Evolutionary conservation across 2,113 vertebrate genomes (phyloP), one percentile per base, ranked within the genome.

Genomic region (Baryphthengus martii): DNA sequence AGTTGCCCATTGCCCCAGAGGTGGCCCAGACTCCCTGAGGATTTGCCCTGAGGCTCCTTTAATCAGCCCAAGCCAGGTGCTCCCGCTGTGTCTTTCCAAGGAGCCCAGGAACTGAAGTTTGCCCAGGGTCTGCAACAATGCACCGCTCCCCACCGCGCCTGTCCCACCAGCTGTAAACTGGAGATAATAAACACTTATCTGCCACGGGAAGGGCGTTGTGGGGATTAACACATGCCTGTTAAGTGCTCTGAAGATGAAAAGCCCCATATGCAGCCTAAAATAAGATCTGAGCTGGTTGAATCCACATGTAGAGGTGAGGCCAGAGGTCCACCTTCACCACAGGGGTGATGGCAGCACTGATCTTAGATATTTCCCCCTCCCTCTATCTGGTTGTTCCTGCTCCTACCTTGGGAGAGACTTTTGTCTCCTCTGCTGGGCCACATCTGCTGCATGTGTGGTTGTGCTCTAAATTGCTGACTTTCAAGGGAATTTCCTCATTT

Each of bases 141-240:
- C 79, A 47, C 35, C 0, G 0, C 72, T 88, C 61, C 61, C 67
- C n/a, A 28, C 90, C 0, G 2, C 2, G 85, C 90, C 85, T 86
- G 68, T 83, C 83, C 95, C 83, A 72, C 90, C 91, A 89, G 87
- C 89, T 93, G 93, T 76, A 75, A 72, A 78, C 29, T 7, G 4
- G 68, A 94, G 92, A 96, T 95, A 95, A 90, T 95, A 88, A 94
- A 90, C 73, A 78, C 52, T 96, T 96, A 90, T 90, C 92, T 94
- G 79, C 90, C 75, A 47, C 10, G 24, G 24, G 66, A 96, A 95
- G 89, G 91, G 87, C 9, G 42, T 85, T 93, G 76, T 0, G 10
- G 75, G 71, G 86, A 93, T 95, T 95, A 96, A 93, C 83, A 71
- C 20, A 66, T 82, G 81, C 78, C 77, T 94, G 66, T 84, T 89